Percentiles rank a stretch among this genome's conserved stretches.
phyloP scores from a whole-genome alignment of 2,888 invertebrate genomes.

The Eupsilia transversa region DNA sequence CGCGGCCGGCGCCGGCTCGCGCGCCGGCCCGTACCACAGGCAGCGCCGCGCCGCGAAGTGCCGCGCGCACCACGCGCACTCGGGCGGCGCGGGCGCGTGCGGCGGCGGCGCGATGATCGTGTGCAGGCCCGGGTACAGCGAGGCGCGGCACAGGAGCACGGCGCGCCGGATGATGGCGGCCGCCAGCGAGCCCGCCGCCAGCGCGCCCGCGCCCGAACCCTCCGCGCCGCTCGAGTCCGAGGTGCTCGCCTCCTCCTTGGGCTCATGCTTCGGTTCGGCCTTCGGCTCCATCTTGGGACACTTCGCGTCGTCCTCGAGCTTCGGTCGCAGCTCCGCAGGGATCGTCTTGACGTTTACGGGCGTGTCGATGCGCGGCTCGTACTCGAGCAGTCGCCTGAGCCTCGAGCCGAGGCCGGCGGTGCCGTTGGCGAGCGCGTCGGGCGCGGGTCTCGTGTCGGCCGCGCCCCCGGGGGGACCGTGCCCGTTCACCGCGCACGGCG shows the following conservation, averaged over 20 bases:
- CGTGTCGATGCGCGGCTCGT: constrained; percentile 58
- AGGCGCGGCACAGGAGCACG: constrained; percentile 85
- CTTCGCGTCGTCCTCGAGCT: constrained; percentile 44
- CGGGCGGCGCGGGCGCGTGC: constrained; percentile 56
- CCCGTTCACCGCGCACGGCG: constrained; percentile 40
- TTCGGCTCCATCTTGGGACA: constrained; percentile 41
- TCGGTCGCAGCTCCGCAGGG: constrained; percentile 35
- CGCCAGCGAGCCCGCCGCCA: constrained; percentile 76
- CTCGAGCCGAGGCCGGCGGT: constrained; percentile 62
- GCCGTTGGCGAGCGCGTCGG: constrained; percentile 47
- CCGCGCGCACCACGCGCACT: constrained; percentile 81
- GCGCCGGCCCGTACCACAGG: constrained; percentile 90
- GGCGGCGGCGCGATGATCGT: constrained; percentile 88
- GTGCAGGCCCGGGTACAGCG: constrained; percentile 91
- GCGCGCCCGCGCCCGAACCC: constrained; percentile 63
- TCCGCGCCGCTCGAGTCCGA: constrained; percentile 48
- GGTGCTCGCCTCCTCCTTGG: constrained; percentile 50
- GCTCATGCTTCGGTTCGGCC: constrained; percentile 42
- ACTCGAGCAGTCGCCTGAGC: constrained; percentile 73
- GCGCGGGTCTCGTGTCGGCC: constrained; percentile 20
- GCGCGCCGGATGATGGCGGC: constrained; percentile 87
- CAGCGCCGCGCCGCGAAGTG: constrained; percentile 79
- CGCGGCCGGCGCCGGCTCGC: constrained; percentile 71
- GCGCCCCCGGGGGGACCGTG: constrained; percentile 22
- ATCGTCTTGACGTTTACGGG: constrained; percentile 29